Conservation (phyloP, 2,113 vertebrate species). For the Fregata magnificens region DNA sequence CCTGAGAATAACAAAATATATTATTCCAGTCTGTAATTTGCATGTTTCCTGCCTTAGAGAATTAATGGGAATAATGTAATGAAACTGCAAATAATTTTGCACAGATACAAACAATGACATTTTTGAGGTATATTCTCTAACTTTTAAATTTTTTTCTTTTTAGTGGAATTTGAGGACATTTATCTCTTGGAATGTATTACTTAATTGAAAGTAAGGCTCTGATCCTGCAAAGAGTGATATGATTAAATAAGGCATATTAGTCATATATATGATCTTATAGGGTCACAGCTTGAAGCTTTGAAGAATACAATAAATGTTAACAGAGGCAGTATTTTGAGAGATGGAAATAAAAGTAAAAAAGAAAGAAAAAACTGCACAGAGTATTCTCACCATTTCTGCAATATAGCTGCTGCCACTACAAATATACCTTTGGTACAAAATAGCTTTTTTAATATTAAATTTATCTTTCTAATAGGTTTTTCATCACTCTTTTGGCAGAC, state of each 20-base stretch:
- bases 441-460: not conserved
- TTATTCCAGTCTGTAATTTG: not conserved
- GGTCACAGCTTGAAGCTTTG: not conserved
- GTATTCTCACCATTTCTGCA: not conserved
- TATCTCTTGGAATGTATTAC: not conserved
- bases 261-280: not conserved
- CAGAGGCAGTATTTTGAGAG: not conserved
- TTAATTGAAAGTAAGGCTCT: not conserved
- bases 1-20: not conserved
- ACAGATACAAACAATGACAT: not conserved
- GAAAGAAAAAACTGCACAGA: not conserved
- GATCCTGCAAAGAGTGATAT: not conserved
- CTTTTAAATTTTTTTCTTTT: not conserved
- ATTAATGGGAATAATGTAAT: not conserved
- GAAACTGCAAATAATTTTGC: not conserved
- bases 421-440: not conserved
- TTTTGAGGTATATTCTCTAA: not conserved
- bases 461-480: not conserved
- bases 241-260: not conserved
- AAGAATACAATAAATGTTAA: not conserved
- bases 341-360: not conserved
- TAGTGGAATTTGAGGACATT: not conserved
- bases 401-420: not conserved
- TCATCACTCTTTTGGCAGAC: not conserved
- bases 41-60: not conserved